Evolutionary conservation across 2,888 invertebrate genomes (phyloP).

Genomic region (Meiosimyza platycephala): DNA sequence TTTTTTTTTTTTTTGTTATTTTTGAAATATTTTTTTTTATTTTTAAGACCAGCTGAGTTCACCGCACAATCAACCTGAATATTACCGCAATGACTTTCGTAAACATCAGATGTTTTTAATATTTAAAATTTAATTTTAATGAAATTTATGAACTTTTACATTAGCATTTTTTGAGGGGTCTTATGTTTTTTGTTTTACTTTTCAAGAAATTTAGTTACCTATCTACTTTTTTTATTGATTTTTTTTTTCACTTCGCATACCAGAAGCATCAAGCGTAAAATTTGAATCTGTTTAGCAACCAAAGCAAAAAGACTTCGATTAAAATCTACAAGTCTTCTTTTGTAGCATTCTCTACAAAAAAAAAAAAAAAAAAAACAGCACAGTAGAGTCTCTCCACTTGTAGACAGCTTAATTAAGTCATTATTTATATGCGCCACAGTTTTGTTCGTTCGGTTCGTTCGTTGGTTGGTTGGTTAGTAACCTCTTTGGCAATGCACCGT

Average conservation of each 20-base stretch:
- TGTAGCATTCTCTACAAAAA: neutral
- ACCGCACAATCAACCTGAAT: neutral
- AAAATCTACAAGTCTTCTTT: conserved; percentile 25
- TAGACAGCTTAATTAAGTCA: conserved; percentile 31
- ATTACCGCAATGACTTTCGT: conserved; percentile 2
- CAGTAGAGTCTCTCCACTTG: conserved; percentile 1
- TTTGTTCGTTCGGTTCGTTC: too few species aligned
- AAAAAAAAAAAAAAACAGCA: too few species aligned
- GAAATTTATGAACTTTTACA: conserved; percentile 36
- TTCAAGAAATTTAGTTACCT: neutral
- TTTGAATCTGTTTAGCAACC: too few species aligned
- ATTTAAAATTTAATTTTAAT: conserved; percentile 35
- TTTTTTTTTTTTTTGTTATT: neutral
- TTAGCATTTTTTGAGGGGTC: conserved; percentile 23
- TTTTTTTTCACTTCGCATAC: too few species aligned
- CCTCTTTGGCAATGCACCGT: too few species aligned
- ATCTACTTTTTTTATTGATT: neutral
- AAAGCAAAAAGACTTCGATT: conserved; percentile 1
- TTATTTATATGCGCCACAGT: conserved; percentile 10
- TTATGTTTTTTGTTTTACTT: neutral
- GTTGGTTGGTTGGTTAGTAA: too few species aligned
- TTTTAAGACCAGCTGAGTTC: neutral
- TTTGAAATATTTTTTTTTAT: too few species aligned
- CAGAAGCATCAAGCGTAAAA: too few species aligned
- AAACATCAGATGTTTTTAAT: conserved; percentile 32